Conservation (phyloP, 2,797 vertebrate genomes). For the Enteromius mattozi region DNA sequence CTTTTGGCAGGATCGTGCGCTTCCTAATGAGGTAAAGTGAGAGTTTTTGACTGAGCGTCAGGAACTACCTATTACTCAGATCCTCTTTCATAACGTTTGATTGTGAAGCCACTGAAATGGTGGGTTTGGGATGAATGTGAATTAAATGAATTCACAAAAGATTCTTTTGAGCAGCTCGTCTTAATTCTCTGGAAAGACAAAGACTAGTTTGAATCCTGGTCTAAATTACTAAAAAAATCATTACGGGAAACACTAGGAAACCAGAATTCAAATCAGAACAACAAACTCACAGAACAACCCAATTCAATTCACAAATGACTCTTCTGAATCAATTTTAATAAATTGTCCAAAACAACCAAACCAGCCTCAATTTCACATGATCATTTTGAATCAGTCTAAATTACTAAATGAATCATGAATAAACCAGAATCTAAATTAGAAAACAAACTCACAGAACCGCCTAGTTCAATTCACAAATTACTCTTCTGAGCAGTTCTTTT, state of each 20-base stretch:
- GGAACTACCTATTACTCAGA: not conserved
- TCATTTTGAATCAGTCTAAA: not conserved
- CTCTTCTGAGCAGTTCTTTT: not conserved
- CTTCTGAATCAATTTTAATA: not conserved
- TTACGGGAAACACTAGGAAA: not conserved
- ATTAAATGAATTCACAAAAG: not conserved
- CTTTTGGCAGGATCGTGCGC: not conserved
- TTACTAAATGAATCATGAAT: not conserved
- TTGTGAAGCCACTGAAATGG: not conserved
- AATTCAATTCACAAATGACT: not conserved
- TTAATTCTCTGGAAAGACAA: not conserved
- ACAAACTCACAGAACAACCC: not conserved
- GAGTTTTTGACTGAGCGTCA: not conserved
- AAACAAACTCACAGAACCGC: too few relatives aligned
- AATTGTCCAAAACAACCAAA: not conserved
- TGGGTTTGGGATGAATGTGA: not conserved
- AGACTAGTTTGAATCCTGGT: not conserved
- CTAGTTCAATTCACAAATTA: not conserved
- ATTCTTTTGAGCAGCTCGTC: not conserved
- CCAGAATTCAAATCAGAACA: not conserved
- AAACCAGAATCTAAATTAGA: not conserved
- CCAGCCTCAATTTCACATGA: not conserved
- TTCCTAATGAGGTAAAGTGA: constrained; percentile 26
- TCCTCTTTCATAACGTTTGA: not conserved
- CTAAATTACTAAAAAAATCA: not conserved